Evolutionary conservation across 1,140 invertebrate species (phyloP).

Genomic region (Aporrectodea caliginosa): DNA sequence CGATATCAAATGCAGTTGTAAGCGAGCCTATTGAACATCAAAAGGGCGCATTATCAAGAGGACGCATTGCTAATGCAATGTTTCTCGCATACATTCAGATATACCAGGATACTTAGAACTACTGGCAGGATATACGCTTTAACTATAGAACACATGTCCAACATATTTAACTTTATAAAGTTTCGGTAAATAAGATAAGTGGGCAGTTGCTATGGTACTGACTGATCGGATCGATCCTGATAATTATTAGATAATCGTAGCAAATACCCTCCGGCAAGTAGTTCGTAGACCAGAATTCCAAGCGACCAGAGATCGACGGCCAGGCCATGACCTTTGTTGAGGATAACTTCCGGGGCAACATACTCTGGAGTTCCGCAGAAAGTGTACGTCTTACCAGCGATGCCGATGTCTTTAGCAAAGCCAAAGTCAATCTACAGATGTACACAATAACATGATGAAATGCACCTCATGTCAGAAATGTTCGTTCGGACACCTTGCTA

Average conservation of each 20-base stretch:
- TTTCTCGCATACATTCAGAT: too few species aligned
- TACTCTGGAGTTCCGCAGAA: slow-evolving; percentile 90
- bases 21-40: too few species aligned
- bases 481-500: too few species aligned
- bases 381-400: slow-evolving; percentile 90
- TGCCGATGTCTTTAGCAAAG: slow-evolving; percentile 80
- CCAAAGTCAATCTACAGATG: slow-evolving; percentile 85
- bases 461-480: too few species aligned
- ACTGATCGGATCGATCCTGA: neutral
- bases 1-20: neutral
- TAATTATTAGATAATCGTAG: neutral
- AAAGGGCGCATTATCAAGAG: too few species aligned
- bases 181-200: neutral
- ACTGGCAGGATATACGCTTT: neutral
- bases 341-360: slow-evolving; percentile 86
- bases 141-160: neutral
- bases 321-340: slow-evolving; percentile 82
- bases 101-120: neutral
- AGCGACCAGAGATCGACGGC: slow-evolving; percentile 92
- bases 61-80: too few species aligned
- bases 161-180: neutral
- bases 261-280: slow-evolving; percentile 70
- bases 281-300: slow-evolving; percentile 85
- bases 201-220: neutral
- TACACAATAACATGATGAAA: neutral